Percentiles rank a stretch among this genome's conserved stretches.
phyloP scores from a whole-genome alignment of 2,888 invertebrate species.

The Chorisops tibialis region DNA sequence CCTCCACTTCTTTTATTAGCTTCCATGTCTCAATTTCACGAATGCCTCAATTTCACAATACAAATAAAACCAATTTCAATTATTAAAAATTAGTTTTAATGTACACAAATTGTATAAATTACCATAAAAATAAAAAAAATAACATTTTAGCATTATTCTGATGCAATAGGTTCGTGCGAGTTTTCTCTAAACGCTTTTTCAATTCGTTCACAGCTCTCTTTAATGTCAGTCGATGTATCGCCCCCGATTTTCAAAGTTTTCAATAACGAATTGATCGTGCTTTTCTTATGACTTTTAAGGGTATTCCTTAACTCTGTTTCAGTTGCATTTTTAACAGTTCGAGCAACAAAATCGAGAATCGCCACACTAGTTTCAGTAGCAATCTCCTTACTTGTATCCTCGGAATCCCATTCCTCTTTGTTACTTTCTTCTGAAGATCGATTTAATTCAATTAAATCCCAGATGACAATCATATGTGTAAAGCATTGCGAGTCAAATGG shows the following conservation, averaged over 20 bases:
- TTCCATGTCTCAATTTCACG: no score
- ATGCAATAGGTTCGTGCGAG: not conserved
- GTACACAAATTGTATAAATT: no score
- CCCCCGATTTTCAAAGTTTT: constrained; percentile 35
- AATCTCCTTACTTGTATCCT: constrained; percentile 36
- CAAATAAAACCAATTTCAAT: no score
- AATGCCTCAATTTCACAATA: no score
- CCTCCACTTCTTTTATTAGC: no score
- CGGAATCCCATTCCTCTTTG: constrained; percentile 30
- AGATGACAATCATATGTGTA: constrained; percentile 42
- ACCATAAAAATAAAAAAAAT: no score
- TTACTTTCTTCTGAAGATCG: constrained; percentile 34
- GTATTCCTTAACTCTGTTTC: constrained; percentile 35
- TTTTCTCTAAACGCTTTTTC: constrained; percentile 33
- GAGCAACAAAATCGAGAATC: constrained; percentile 39
- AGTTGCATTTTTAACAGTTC: constrained; percentile 39
- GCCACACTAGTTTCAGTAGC: constrained; percentile 41
- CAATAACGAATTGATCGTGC: constrained; percentile 36
- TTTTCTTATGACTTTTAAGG: constrained; percentile 33
- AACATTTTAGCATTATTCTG: no score
- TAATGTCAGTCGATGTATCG: constrained; percentile 38
- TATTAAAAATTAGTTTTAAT: no score
- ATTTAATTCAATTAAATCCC: constrained; percentile 40
- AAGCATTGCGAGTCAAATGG: constrained; percentile 46
- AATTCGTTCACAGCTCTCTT: constrained; percentile 38